phyloP scores from a whole-genome alignment of 1,140 invertebrate genomes.

The Lordiphosa mommai region DNA sequence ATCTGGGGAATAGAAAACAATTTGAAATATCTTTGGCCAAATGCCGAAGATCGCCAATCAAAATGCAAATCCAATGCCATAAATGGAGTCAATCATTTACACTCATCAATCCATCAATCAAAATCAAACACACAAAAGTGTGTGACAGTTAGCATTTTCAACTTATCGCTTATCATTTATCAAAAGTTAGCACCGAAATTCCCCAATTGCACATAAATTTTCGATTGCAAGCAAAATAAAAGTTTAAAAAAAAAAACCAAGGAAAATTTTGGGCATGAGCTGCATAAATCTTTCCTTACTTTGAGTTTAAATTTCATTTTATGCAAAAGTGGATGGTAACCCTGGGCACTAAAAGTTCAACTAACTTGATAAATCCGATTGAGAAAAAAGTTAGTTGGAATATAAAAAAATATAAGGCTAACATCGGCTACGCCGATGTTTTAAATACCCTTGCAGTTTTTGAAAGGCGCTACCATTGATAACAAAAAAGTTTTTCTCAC shows the following conservation, averaged over 20 bases:
- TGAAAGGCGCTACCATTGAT: no score
- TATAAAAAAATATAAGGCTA: no score
- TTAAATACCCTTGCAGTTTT: no score
- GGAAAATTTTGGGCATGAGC: slow-evolving; percentile 2
- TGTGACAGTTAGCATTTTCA: background rate
- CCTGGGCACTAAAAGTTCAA: no score
- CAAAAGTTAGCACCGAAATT: slow-evolving; percentile 37
- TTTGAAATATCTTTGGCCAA: slow-evolving; percentile 7
- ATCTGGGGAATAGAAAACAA: background rate
- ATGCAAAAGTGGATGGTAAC: no score
- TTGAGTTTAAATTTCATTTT: no score
- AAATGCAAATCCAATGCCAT: slow-evolving; percentile 40
- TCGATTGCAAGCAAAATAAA: slow-evolving; percentile 8
- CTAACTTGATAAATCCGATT: no score
- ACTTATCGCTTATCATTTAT: slow-evolving; percentile 38
- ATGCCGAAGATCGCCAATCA: slow-evolving; percentile 4
- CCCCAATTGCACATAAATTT: slow-evolving; percentile 54
- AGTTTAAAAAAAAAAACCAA: slow-evolving; percentile 18
- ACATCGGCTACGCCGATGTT: no score
- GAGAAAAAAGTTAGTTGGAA: no score
- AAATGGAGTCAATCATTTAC: slow-evolving; percentile 29
- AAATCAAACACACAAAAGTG: slow-evolving; percentile 21
- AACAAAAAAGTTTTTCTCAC: no score
- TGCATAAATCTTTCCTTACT: background rate
- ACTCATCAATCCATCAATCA: slow-evolving; percentile 47